These are phyloP conservation scores for Carollia perspicillata DNA, from an alignment of 2,113 vertebrate species.

Conservation along the genomic window DNA sequence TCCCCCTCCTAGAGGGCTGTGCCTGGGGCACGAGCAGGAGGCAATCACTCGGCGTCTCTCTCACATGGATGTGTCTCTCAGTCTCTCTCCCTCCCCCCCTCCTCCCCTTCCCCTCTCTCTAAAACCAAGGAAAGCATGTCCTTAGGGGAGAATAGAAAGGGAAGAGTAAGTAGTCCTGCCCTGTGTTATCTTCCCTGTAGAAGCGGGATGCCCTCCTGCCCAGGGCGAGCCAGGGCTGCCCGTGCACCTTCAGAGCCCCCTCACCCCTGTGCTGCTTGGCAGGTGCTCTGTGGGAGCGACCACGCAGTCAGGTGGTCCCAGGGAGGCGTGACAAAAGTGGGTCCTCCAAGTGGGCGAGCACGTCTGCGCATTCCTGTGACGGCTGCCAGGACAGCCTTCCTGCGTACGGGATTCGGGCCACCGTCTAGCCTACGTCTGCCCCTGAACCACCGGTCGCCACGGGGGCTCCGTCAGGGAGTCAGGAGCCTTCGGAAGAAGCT, in stretches of 20 bases:
- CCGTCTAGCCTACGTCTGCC: conserved; percentile 65
- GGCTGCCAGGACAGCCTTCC: conserved; percentile 55
- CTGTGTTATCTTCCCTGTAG: not conserved
- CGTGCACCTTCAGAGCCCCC: not conserved
- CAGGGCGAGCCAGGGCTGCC: not conserved
- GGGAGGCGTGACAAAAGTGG: not conserved
- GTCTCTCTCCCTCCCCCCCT: no score
- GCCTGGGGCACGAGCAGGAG: no score
- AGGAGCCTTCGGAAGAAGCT: conserved; percentile 60
- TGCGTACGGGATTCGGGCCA: conserved; percentile 62
- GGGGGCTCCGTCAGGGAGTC: conserved; percentile 63
- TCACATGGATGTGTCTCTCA: no score
- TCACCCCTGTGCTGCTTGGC: not conserved
- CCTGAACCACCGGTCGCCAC: conserved; percentile 60
- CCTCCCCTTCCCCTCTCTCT: no score
- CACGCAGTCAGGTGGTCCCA: not conserved
- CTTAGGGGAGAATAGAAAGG: no score
- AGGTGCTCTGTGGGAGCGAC: not conserved
- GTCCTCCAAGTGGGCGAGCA: not conserved
- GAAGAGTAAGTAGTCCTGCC: not conserved
- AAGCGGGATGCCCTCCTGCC: not conserved
- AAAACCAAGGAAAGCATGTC: no score
- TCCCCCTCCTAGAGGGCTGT: no score
- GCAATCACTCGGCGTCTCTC: no score
- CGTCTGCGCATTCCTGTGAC: conserved; percentile 50